Conservation (phyloP, 2,113 vertebrate genomes). For the Lycaon pictus region DNA sequence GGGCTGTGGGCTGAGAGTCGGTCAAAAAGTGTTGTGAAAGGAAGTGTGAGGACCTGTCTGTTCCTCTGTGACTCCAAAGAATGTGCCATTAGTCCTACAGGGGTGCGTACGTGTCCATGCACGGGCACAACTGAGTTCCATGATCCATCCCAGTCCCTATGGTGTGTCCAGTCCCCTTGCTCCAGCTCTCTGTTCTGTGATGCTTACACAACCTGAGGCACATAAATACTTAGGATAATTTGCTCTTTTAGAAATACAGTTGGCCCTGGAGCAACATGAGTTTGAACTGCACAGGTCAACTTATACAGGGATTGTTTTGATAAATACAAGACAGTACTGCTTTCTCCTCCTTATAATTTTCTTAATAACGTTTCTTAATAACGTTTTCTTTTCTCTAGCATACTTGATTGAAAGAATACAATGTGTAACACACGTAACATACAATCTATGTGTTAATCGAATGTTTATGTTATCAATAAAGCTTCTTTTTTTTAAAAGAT, state of each 20-base stretch:
- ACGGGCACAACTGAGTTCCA: too few species aligned
- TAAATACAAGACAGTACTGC: not conserved
- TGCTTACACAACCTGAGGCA: not conserved
- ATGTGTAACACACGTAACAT: not conserved
- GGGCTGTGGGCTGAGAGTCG: not conserved
- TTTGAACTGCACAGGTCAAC: not conserved
- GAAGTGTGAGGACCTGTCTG: not conserved
- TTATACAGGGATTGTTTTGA: not conserved
- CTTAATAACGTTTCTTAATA: not conserved
- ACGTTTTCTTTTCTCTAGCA: not conserved
- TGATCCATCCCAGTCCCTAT: not conserved
- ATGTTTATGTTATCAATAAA: not conserved
- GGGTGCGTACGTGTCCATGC: rapidly evolving
- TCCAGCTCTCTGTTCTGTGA: not conserved
- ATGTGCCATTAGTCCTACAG: rapidly evolving
- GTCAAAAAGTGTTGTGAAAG: not conserved
- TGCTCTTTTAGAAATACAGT: not conserved
- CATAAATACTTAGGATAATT: not conserved
- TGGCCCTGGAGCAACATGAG: not conserved
- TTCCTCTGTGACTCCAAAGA: not conserved
- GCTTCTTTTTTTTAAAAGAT: not conserved
- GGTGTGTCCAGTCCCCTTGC: not conserved
- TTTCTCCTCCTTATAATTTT: not conserved
- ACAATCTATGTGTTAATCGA: not conserved
- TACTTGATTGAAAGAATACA: not conserved